phyloP scores from a whole-genome alignment of 2,888 invertebrate species.

The Pasiphila rectangulata region DNA sequence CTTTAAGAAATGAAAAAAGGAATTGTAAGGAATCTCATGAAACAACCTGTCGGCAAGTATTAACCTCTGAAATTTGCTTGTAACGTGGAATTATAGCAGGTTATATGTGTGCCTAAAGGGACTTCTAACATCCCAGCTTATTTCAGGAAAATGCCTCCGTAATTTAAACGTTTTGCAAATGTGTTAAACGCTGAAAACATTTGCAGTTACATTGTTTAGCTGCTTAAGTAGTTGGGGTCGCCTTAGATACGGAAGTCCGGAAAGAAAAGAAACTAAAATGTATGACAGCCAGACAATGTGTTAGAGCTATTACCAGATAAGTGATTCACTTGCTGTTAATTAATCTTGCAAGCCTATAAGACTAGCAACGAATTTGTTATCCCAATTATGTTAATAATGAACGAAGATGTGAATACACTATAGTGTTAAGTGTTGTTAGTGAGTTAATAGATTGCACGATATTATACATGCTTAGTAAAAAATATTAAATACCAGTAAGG shows the following conservation, averaged over 20 bases:
- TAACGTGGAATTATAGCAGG: conserved; percentile 14
- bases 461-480: conserved; percentile 53
- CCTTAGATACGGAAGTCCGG: background rate
- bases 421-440: conserved; percentile 22
- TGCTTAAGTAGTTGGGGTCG: no score
- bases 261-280: background rate
- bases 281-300: conserved; percentile 18
- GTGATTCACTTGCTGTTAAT: conserved; percentile 26
- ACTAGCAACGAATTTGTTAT: conserved; percentile 31
- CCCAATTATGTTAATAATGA: conserved; percentile 29
- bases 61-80: conserved; percentile 23
- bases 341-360: conserved; percentile 30
- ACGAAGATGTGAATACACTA: conserved; percentile 18
- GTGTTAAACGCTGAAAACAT: conserved; percentile 8
- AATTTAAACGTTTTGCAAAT: conserved; percentile 8
- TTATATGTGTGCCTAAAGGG: conserved; percentile 8
- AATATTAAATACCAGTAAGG: conserved; percentile 75
- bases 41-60: conserved; percentile 26
- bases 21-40: conserved; percentile 31
- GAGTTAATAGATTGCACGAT: conserved; percentile 26
- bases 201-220: background rate
- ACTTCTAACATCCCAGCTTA: conserved; percentile 9
- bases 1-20: conserved; percentile 29
- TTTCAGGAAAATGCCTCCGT: conserved; percentile 6
- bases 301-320: conserved; percentile 5